Base-by-base conservation (phyloP, 2,888 invertebrate genomes). In the Leptinotarsa tumamoca region DNA sequence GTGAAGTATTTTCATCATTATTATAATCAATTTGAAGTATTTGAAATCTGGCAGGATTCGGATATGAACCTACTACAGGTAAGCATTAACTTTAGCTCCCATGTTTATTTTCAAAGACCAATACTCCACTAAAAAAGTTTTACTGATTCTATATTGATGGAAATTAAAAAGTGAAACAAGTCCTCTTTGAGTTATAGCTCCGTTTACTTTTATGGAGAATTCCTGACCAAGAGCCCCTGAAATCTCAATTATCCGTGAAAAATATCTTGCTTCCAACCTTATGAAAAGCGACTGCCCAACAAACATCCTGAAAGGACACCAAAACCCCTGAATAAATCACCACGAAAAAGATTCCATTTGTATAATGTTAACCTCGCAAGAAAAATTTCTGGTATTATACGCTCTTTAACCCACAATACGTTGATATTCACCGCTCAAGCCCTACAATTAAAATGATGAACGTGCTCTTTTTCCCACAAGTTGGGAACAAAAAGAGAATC, bases 391-490 rank as follows among this genome's bases (percentile, higher is more conserved):
- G 76, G 75, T 76, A 78, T 78, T 78, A 74, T 74, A 73, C 78
- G 75, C 76, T 76, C 78, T 79, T 80, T 81, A 80, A 77, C 74
- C 79, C 71, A 76, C 76, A 78, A 79, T 80, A 78, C 79, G 79
- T 74, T 79, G 76, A 76, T 76, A 76, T 80, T 73, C 75, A 73
- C 23, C 72, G 33, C 67, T 15, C 54, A 72, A 72, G 73, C 71
- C 80, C 79, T 73, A 79, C 80, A 83, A 83, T 83, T 83, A 83
- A 83, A 80, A 83, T 83, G 82, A 83, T 80, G 81, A 80, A 83
- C 81, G 79, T 78, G 78, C 75, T 75, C 78, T 80, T 76, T 81
- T 74, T 80, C 80, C 74, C 79, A 78, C 77, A 68, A 63, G 77
- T 75, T 72, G 68, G 66, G 63, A 79, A 79, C 77, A 79, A 80